These are phyloP conservation scores for Cuculus canorus DNA, from an alignment of 2,797 vertebrate species.

Conservation along the genomic window DNA sequence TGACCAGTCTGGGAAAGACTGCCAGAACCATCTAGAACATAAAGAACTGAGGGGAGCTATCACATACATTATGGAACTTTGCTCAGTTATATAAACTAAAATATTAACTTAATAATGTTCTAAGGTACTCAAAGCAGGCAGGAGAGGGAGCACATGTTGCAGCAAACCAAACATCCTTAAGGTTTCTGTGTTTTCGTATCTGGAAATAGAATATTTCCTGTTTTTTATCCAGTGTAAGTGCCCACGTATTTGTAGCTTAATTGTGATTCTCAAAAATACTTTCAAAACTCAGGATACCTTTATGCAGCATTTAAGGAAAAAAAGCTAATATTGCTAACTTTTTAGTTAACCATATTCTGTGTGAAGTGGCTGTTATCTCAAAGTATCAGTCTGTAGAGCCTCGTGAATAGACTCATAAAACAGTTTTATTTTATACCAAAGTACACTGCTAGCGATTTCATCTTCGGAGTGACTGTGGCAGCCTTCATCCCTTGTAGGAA, in stretches of 20 bases:
- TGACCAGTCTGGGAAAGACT: background rate
- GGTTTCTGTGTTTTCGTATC: background rate
- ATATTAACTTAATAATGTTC: background rate
- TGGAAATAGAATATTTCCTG: background rate
- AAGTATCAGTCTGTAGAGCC: background rate
- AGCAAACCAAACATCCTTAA: background rate
- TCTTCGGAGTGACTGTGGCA: background rate
- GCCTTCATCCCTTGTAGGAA: background rate
- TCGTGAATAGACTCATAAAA: background rate
- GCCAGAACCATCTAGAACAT: background rate
- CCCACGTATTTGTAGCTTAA: background rate
- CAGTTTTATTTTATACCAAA: background rate
- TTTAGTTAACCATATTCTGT: background rate
- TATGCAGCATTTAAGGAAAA: background rate
- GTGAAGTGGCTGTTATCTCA: background rate
- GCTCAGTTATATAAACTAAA: background rate
- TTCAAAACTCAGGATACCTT: background rate
- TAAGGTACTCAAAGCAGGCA: background rate
- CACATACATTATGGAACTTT: background rate
- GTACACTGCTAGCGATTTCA: background rate
- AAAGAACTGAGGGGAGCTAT: background rate
- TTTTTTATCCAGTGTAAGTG: background rate
- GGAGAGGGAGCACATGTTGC: slow-evolving; percentile 22
- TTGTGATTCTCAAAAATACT: background rate
- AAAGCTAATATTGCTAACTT: background rate